Base-by-base conservation (phyloP, 2,113 vertebrate species). In the Indicator indicator region DNA sequence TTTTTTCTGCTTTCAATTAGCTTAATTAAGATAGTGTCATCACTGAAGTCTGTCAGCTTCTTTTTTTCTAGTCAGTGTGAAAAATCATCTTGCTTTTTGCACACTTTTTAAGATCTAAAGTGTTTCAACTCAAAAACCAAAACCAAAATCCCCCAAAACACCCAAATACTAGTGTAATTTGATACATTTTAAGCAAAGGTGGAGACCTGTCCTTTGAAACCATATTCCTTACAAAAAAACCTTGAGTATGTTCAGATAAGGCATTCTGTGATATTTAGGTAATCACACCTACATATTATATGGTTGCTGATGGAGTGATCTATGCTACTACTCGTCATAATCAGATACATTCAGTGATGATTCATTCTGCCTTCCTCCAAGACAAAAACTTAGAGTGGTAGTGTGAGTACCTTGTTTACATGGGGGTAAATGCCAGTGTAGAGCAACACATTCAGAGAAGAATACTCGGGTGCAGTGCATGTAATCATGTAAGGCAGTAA, bases 281-380 rank as follows among this genome's bases (percentile, higher is more conserved):
- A 85, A n/a, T 55, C 50, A 30, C 12, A 26, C 44, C 27, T 75
- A 42, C 13, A 21, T 9, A 13, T 0, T 0, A 0, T 38, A 48
- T 77, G 28, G 33, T 9, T 73, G 64, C 59, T 72, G 54, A 76
- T 38, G 26, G 32, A 80, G 63, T n/a, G 78, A n/a, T 54, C 69
- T 26, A 13, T 13, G 12, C 30, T 65, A 6, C 30, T 75, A 11
- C 12, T 58, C 16, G 48, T 44, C 69, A 62, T 38, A 86, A 36
- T 58, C 54, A 81, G 44, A 42, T 93, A 24, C 19, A 23, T 27
- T 48, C 50, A 38, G 17, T 12, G 6, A 33, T 14, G 36, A 54
- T 30, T 69, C 36, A 75, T 42, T 54, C 77, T 65, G 40, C 44
- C 38, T 85, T 46, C 16, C 38, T 40, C 44, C 44, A 20, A 59